Evolutionary conservation across 92 coral and sea anemone species (phyloP).

Genomic region (Blastomussa wellsi): DNA sequence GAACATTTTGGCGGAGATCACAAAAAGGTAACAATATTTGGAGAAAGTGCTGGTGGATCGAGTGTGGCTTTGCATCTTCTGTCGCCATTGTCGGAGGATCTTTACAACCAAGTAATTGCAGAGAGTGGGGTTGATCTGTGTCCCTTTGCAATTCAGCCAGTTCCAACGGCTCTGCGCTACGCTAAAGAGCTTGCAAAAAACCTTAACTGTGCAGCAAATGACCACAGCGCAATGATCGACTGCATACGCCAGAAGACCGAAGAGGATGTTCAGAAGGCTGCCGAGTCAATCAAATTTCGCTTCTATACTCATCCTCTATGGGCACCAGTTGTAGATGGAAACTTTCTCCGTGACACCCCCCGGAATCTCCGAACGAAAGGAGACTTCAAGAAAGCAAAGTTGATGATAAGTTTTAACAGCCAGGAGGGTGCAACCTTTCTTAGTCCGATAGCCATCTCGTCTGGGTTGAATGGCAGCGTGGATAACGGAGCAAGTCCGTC

Average conservation of each 20-base stretch:
- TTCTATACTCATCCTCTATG: constrained; percentile 27
- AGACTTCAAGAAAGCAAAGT: constrained; percentile 32
- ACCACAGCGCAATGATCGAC: constrained; percentile 6
- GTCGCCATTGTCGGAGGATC: constrained; percentile 66
- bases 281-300: background rate
- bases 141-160: constrained; percentile 35
- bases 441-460: background rate
- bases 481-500: constrained; percentile 15
- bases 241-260: constrained; percentile 38
- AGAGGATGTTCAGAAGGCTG: constrained; percentile 11
- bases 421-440: constrained; percentile 28
- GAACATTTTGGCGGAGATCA: constrained; percentile 71
- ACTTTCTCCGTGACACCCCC: constrained; percentile 42
- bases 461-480: constrained; percentile 6
- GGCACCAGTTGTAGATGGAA: constrained; percentile 54
- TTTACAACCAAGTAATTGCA: constrained; percentile 71
- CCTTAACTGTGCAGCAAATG: constrained; percentile 20
- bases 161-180: constrained; percentile 5
- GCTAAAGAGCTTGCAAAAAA: constrained; percentile 44
- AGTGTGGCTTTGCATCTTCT: constrained; percentile 66
- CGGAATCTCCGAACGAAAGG: constrained; percentile 31
- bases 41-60: constrained; percentile 76
- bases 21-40: constrained; percentile 70
- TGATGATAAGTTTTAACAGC: constrained; percentile 54
- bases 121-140: constrained; percentile 50